Evolutionary conservation across 2,797 vertebrate genomes (phyloP).

Genomic region (Poecilia velifera): DNA sequence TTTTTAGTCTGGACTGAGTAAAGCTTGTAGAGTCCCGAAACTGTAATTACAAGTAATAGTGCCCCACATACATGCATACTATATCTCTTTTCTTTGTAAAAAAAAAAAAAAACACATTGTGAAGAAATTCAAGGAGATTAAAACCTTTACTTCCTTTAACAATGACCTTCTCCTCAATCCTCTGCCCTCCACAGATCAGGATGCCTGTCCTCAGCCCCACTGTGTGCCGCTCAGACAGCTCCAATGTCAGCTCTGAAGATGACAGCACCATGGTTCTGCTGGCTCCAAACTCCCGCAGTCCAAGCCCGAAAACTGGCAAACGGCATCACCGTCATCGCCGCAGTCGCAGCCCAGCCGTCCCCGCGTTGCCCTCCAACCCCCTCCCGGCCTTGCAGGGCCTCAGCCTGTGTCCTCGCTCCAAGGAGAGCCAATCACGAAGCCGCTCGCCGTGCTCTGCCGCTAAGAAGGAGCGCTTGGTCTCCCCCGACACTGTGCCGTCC

Average conservation of each 20-base stretch:
- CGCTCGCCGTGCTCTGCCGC: conserved; percentile 82
- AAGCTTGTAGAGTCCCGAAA: neutral
- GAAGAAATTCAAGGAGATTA: neutral
- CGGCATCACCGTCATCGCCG: conserved; percentile 79
- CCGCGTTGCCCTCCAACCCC: conserved; percentile 81
- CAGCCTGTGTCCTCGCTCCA: conserved; percentile 85
- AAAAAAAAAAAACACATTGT: neutral
- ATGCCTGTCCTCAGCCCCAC: conserved; percentile 84
- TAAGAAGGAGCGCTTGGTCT: conserved; percentile 81
- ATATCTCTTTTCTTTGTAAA: neutral
- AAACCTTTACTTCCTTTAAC: neutral
- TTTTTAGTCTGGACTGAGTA: neutral
- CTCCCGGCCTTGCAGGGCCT: conserved; percentile 84
- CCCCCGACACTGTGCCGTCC: conserved; percentile 63
- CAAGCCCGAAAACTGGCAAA: conserved; percentile 85
- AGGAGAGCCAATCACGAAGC: conserved; percentile 79
- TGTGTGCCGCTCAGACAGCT: conserved; percentile 83
- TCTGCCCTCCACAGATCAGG: conserved; percentile 80
- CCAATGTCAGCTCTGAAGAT: conserved; percentile 90
- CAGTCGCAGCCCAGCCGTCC: conserved; percentile 82
- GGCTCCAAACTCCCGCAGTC: conserved; percentile 88
- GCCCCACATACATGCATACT: neutral
- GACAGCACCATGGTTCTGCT: conserved; percentile 95
- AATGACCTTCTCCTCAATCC: neutral
- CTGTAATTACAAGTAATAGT: neutral